phyloP scores from a whole-genome alignment of 2,888 invertebrate species.

The Amphipoea lucens region DNA sequence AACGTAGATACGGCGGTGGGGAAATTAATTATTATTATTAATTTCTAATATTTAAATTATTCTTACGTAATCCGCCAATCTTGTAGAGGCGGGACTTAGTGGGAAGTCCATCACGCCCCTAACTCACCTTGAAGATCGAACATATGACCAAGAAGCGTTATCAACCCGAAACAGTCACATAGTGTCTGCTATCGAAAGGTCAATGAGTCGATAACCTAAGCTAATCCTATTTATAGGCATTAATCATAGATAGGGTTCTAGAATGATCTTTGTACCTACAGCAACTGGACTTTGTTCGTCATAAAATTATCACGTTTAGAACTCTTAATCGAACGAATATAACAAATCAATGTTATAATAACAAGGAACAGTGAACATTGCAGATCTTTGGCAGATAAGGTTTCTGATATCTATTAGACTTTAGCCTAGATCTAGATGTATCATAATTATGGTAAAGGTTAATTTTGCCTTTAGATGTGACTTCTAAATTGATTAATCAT shows the following conservation, averaged over 20 bases:
- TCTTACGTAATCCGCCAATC: not conserved
- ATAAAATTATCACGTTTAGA: conserved; percentile 36
- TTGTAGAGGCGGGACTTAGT: not conserved
- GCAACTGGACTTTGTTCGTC: conserved; percentile 37
- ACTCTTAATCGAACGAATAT: conserved; percentile 11
- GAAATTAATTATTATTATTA: not conserved
- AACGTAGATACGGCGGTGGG: too few relatives aligned
- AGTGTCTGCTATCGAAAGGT: conserved; percentile 29
- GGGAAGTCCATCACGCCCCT: not conserved
- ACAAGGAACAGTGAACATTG: not conserved
- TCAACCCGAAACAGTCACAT: conserved; percentile 17
- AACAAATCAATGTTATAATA: conserved; percentile 16
- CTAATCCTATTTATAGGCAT: conserved; percentile 44
- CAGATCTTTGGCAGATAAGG: conserved; percentile 15
- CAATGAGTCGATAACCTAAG: conserved; percentile 41
- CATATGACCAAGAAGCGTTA: not conserved
- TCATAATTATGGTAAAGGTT: not conserved
- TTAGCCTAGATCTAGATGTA: not conserved
- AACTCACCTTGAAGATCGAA: not conserved
- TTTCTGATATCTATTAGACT: conserved; percentile 26
- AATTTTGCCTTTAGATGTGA: not conserved
- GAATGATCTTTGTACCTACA: conserved; percentile 43
- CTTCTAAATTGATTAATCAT: not conserved
- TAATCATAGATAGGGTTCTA: conserved; percentile 44
- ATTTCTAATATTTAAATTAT: too few relatives aligned